Evolutionary conservation across 2,113 vertebrate genomes (phyloP).

Genomic region (Poeciliopsis turrubarensis): DNA sequence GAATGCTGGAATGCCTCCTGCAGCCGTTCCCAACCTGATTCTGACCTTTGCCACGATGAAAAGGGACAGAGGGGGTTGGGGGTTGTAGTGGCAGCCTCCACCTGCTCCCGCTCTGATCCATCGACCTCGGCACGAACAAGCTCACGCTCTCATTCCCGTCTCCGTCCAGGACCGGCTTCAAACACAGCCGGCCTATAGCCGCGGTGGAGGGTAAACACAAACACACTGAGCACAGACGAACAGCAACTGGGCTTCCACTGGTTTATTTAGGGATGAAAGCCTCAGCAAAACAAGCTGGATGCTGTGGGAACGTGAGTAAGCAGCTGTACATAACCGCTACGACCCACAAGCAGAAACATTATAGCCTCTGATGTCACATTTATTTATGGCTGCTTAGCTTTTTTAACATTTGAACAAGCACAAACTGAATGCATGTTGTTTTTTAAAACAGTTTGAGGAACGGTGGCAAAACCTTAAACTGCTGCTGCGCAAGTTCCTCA

Average conservation of each 20-base stretch:
- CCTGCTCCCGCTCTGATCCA: constrained; percentile 67
- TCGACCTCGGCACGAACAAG: constrained; percentile 41
- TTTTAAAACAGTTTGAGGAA: too few relatives aligned
- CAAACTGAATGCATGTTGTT: too few relatives aligned
- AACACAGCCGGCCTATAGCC: constrained; percentile 9
- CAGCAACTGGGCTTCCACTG: constrained; percentile 3
- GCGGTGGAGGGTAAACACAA: constrained; percentile 60
- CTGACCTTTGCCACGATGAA: constrained; percentile 50
- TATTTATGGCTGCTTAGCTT: background rate
- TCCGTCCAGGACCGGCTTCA: background rate
- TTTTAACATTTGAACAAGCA: too few relatives aligned
- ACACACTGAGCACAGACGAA: background rate
- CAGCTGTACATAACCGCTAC: constrained; percentile 22
- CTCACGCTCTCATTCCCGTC: constrained; percentile 3
- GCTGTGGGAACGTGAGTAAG: background rate
- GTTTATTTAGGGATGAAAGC: constrained; percentile 8
- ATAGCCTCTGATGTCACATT: background rate
- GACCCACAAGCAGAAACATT: constrained; percentile 20
- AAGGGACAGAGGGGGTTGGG: background rate
- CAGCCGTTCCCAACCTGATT: constrained; percentile 65
- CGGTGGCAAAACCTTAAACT: too few relatives aligned
- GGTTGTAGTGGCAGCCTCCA: constrained; percentile 43
- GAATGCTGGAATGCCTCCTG: constrained; percentile 73
- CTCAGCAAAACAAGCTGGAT: constrained; percentile 12
- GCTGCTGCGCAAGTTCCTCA: too few relatives aligned